Evolutionary conservation across 2,113 vertebrate genomes (phyloP), one percentile per base, ranked within the genome.

Genomic region (Chaenogobius annularis): DNA sequence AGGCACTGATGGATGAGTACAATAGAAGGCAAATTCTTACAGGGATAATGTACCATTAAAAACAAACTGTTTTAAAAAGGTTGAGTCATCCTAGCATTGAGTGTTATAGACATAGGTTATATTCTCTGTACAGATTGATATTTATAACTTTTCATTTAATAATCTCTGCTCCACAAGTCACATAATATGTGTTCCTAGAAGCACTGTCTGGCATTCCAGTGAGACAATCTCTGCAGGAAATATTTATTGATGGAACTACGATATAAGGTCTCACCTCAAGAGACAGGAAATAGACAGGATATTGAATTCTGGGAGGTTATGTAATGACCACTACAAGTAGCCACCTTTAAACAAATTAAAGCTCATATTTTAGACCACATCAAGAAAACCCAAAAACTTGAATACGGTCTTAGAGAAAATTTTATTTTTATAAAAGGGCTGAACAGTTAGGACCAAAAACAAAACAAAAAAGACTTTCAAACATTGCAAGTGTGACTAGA

Each of bases 241-340:
- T 84, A 85, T 88, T 89, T 85, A 82, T 82, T 75, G 79, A 75
- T 66, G 68, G 76, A 83, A 87, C 73, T 68, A 6, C 69, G 64
- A 89, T 83, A 86, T 87, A 83, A 84, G 85, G 72, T 80, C 72
- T 79, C 83, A 86, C 80, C 83, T 82, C 75, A 47, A 71, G 75
- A 87, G 70, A 31, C 80, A 83, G 83, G 86, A 82, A 88, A 84
- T 56, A 70, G 83, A 88, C 84, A 82, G 87, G 80, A 89, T 86
- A 91, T 89, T 88, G 86, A 85, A 81, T 82, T 85, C 78, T 78
- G 71, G 58, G 65, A 62, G 63, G 76, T 81, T 86, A 79, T 82
- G 85, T 46, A 87, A 86, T 65, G 14, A 26, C 63, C 1, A 46
- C 47, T 70, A 58, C 82, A 83, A 73, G 75, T 85, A 78, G 78